Evolutionary conservation across 2,888 invertebrate genomes (phyloP).

Genomic region (Eueremaeus valkanovi): DNA sequence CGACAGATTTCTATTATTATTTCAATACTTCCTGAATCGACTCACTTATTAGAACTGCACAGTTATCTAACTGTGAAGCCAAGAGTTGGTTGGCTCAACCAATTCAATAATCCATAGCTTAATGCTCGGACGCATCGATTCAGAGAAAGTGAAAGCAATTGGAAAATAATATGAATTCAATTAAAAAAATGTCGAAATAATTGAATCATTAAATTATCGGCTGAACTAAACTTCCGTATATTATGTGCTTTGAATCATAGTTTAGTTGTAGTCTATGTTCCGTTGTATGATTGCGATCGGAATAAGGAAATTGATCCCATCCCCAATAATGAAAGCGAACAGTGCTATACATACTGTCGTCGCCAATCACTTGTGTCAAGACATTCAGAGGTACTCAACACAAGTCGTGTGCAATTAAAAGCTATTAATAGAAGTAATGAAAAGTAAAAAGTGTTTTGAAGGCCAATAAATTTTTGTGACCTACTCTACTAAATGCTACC

Average conservation of each 20-base stretch:
- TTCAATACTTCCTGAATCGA: slow-evolving; percentile 1
- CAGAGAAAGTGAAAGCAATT: background rate
- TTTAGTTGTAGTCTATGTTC: no score
- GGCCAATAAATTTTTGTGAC: slow-evolving; percentile 22
- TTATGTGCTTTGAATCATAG: background rate
- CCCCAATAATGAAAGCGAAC: no score
- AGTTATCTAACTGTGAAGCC: no score
- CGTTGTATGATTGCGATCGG: no score
- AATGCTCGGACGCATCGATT: slow-evolving; percentile 12
- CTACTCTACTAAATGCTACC: background rate
- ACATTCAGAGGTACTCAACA: slow-evolving; percentile 11
- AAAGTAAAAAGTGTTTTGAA: slow-evolving; percentile 31
- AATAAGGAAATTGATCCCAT: background rate
- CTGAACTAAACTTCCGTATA: background rate
- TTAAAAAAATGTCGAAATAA: background rate
- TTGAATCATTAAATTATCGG: background rate
- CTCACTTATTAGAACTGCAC: background rate
- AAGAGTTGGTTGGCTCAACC: background rate
- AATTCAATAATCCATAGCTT: background rate
- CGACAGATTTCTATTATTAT: background rate
- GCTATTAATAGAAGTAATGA: slow-evolving; percentile 28
- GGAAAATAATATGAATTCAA: background rate
- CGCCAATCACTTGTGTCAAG: slow-evolving; percentile 1
- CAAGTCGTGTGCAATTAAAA: background rate
- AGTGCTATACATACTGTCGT: no score